Conservation (phyloP, 2,797 vertebrate species). For the Acrocephalus scirpaceus region DNA sequence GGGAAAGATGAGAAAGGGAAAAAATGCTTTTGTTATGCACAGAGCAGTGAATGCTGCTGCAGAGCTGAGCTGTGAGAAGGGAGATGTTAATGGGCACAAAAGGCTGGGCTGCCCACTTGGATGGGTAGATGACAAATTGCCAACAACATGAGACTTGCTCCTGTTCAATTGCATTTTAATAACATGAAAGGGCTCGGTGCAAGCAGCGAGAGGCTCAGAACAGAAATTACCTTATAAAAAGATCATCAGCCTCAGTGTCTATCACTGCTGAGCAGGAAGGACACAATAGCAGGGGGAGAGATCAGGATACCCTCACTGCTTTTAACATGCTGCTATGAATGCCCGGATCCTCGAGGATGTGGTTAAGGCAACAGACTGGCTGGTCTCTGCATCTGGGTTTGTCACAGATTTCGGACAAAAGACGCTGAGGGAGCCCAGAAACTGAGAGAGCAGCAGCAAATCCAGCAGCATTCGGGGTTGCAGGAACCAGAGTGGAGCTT, state of each 20-base stretch:
- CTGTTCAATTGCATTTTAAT: neutral
- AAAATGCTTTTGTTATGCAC: neutral
- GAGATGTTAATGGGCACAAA: neutral
- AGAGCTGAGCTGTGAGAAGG: neutral
- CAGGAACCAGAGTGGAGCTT: neutral
- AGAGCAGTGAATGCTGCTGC: neutral
- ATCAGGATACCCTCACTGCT: neutral
- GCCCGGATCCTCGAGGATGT: neutral
- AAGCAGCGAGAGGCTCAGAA: neutral
- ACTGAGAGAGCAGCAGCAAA: neutral
- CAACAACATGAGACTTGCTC: neutral
- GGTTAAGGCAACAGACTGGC: neutral
- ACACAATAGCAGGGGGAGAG: neutral
- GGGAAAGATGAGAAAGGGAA: neutral
- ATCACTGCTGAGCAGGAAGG: neutral
- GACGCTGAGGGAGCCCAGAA: neutral
- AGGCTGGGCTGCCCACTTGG: neutral
- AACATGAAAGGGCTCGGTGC: neutral
- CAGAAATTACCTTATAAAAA: neutral
- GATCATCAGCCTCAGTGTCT: neutral
- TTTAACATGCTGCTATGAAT: neutral
- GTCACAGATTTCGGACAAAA: neutral
- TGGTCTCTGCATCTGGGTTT: neutral
- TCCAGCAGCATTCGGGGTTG: neutral
- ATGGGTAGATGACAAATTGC: constrained; percentile 10